A percentile compares a stretch with the other conserved stretches of the same genome.
These are phyloP conservation scores for Heterocephalus glaber DNA, from an alignment of 2,113 vertebrate species.

Conservation along the genomic window DNA sequence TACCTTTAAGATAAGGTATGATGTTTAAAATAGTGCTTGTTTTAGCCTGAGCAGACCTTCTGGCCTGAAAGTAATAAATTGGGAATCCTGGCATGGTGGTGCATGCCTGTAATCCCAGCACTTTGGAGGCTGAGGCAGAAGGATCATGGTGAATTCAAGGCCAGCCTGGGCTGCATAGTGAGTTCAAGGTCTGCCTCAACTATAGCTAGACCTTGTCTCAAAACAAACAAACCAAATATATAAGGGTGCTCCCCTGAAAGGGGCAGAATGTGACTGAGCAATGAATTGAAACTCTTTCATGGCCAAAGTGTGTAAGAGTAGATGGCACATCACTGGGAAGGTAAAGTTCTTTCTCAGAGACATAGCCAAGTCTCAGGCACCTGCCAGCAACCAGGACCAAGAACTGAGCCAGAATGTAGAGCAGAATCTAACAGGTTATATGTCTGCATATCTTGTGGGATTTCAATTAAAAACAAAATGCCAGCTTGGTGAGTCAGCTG, in stretches of 20 bases:
- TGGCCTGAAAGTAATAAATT: background rate
- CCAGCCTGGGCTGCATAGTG: too few relatives aligned
- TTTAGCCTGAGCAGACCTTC: background rate
- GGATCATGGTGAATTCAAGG: background rate
- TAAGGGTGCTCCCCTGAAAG: background rate
- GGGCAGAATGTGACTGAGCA: background rate
- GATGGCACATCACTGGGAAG: background rate
- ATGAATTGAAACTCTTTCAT: background rate
- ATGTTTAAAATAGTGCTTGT: background rate
- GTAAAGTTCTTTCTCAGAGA: background rate
- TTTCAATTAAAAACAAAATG: conserved; percentile 3
- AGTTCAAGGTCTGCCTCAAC: too few relatives aligned
- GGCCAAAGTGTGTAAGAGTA: background rate
- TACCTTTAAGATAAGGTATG: background rate
- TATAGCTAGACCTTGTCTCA: background rate
- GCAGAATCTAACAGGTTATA: background rate
- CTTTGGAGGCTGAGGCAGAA: background rate
- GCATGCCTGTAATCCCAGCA: background rate
- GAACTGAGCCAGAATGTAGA: background rate
- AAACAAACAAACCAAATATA: background rate
- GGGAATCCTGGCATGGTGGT: background rate
- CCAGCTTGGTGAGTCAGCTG: conserved; percentile 40
- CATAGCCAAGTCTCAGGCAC: background rate
- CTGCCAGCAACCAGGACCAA: background rate
- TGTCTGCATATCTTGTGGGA: background rate